Conservation (phyloP, 2,113 vertebrate species). For the Sporophila hypoxantha region DNA sequence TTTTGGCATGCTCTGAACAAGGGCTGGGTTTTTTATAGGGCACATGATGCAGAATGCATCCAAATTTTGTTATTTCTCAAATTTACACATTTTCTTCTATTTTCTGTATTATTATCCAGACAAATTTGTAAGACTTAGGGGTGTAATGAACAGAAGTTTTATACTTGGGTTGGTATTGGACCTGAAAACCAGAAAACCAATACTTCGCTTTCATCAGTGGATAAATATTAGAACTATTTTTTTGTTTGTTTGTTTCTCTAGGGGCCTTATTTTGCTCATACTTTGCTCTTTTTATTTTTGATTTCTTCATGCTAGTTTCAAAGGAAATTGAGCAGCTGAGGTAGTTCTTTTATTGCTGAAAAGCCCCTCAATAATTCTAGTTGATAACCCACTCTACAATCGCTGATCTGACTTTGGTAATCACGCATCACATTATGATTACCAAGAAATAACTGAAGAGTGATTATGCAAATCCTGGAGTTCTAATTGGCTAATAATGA, state of each 20-base stretch:
- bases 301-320: not conserved
- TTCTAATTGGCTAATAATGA: conserved; percentile 59
- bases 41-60: not conserved
- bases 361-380: conserved; percentile 3
- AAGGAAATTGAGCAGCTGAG: not conserved
- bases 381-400: conserved; percentile 11
- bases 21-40: not conserved
- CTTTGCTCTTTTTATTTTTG: not conserved
- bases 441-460: conserved; percentile 45
- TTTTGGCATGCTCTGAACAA: not conserved
- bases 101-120: not conserved
- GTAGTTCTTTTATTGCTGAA: conserved; percentile 5
- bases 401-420: not conserved
- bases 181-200: not conserved
- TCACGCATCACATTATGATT: conserved; percentile 4
- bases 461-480: conserved; percentile 44
- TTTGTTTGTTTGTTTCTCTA: not conserved
- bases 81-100: not conserved
- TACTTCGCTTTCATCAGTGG: not conserved
- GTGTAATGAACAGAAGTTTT: not conserved
- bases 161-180: not conserved
- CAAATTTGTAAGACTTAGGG: not conserved
- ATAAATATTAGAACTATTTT: not conserved
- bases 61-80: not conserved
- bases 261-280: not conserved